Percentiles rank a stretch among this genome's conserved stretches.
Conservation (phyloP, 2,888 invertebrate species). For the Drosophila neonasuta region DNA sequence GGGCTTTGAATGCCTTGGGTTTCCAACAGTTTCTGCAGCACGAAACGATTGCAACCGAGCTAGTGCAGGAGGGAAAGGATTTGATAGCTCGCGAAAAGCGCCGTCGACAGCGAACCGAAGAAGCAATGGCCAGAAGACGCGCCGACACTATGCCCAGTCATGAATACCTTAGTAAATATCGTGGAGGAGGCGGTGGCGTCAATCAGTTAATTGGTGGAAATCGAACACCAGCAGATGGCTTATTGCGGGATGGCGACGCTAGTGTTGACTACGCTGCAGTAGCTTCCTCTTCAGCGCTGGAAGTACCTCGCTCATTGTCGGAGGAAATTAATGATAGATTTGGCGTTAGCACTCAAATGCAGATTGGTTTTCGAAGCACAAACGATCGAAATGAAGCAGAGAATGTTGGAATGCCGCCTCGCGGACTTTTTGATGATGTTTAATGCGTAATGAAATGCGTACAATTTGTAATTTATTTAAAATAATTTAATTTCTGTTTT, state of each 20-base stretch:
- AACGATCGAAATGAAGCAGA: constrained; percentile 71
- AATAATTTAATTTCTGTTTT: constrained; percentile 49
- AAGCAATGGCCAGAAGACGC: constrained; percentile 87
- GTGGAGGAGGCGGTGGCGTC: constrained; percentile 39
- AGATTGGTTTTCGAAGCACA: constrained; percentile 81
- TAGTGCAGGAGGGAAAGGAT: constrained; percentile 96
- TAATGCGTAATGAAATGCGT: constrained; percentile 72
- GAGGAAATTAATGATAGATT: constrained; percentile 86
- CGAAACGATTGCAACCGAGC: constrained; percentile 95
- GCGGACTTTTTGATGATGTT: constrained; percentile 92
- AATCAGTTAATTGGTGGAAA: constrained; percentile 29
- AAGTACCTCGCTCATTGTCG: constrained; percentile 81
- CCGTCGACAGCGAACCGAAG: constrained; percentile 90
- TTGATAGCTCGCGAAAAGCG: constrained; percentile 94
- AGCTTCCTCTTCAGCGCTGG: constrained; percentile 81
- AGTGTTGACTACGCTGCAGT: constrained; percentile 87
- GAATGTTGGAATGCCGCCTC: constrained; percentile 86
- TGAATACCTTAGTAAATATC: constrained; percentile 75
- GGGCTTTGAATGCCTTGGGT: constrained; percentile 93
- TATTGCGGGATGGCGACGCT: constrained; percentile 89
- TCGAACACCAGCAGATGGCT: constrained; percentile 83
- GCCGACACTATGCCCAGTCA: constrained; percentile 62
- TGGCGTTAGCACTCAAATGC: constrained; percentile 85
- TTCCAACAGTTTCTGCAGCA: constrained; percentile 99
- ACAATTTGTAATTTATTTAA: constrained; percentile 12